Evolutionary conservation across 2,113 vertebrate genomes (phyloP).

Genomic region (Oryzias woworae): DNA sequence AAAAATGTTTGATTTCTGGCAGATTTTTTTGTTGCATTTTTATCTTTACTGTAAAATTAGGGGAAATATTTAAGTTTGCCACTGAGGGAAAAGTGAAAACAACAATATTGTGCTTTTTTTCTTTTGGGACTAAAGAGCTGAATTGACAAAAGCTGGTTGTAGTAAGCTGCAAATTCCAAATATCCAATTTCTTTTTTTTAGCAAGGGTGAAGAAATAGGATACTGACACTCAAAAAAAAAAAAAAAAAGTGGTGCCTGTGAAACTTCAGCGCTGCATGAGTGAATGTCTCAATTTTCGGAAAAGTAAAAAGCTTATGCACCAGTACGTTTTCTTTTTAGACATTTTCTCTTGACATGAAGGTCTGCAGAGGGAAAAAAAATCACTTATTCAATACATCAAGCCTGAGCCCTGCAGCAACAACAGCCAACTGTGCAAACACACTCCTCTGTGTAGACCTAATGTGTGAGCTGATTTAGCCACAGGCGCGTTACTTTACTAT

Average conservation of each 20-base stretch:
- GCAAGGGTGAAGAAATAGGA: conserved; percentile 25
- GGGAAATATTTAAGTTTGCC: no score
- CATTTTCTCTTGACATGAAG: conserved; percentile 21
- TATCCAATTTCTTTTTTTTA: conserved; percentile 31
- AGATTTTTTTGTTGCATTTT: no score
- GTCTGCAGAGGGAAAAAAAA: conserved; percentile 22
- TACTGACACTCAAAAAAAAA: conserved; percentile 8
- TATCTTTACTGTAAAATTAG: no score
- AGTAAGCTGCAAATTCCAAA: conserved; percentile 34
- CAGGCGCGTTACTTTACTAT: conserved; percentile 31
- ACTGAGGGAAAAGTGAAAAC: no score
- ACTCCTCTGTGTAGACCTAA: conserved; percentile 4
- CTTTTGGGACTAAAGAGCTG: conserved; percentile 39
- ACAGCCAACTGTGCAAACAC: conserved; percentile 5
- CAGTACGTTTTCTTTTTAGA: conserved; percentile 34
- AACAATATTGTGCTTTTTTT: conserved; percentile 23
- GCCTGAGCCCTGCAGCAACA: conserved; percentile 10
- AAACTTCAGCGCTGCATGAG: conserved; percentile 42
- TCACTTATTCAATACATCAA: conserved; percentile 31
- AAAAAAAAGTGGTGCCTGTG: conserved; percentile 33
- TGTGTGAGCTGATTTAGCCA: conserved; percentile 16
- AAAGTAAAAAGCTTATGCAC: conserved; percentile 21
- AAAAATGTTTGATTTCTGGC: no score
- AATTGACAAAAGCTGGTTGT: conserved; percentile 33
- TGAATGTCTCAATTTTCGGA: conserved; percentile 40